These are phyloP conservation scores for Acromyrmex heyeri DNA, from an alignment of 1,140 invertebrate genomes.

Conservation along the genomic window DNA sequence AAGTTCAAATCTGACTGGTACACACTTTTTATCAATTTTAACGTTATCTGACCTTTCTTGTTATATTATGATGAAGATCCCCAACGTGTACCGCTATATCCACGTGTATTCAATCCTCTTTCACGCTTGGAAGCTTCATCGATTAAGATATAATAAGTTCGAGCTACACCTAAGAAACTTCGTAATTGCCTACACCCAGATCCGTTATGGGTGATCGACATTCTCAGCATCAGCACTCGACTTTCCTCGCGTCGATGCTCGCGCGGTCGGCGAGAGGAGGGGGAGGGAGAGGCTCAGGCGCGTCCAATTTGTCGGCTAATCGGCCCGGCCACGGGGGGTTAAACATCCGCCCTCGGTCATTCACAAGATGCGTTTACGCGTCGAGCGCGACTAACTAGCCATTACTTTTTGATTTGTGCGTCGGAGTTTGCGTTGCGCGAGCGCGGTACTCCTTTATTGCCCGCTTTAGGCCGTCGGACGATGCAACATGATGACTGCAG, in stretches of 20 bases:
- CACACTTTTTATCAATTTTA: background rate
- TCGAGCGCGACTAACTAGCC: slow-evolving; percentile 73
- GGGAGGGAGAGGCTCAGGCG: slow-evolving; percentile 14
- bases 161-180: slow-evolving; percentile 37
- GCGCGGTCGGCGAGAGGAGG: background rate
- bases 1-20: background rate
- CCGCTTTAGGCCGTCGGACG: slow-evolving; percentile 40
- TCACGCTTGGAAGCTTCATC: background rate
- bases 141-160: slow-evolving; percentile 50
- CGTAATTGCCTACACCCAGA: slow-evolving; percentile 29
- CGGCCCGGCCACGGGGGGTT: slow-evolving; percentile 63
- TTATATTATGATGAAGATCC: background rate
- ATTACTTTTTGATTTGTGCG: slow-evolving; percentile 82
- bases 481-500: slow-evolving; percentile 19
- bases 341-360: slow-evolving; percentile 70
- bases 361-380: slow-evolving; percentile 68
- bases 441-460: slow-evolving; percentile 63
- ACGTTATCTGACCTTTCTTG: background rate
- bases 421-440: slow-evolving; percentile 48
- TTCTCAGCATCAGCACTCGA: slow-evolving; percentile 46
- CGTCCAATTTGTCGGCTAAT: slow-evolving; percentile 76
- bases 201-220: slow-evolving; percentile 53
- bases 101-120: background rate
- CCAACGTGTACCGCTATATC: background rate
- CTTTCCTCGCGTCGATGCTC: slow-evolving; percentile 27